phyloP scores from a whole-genome alignment of 2,797 vertebrate genomes.

The Scarus forsteni region DNA sequence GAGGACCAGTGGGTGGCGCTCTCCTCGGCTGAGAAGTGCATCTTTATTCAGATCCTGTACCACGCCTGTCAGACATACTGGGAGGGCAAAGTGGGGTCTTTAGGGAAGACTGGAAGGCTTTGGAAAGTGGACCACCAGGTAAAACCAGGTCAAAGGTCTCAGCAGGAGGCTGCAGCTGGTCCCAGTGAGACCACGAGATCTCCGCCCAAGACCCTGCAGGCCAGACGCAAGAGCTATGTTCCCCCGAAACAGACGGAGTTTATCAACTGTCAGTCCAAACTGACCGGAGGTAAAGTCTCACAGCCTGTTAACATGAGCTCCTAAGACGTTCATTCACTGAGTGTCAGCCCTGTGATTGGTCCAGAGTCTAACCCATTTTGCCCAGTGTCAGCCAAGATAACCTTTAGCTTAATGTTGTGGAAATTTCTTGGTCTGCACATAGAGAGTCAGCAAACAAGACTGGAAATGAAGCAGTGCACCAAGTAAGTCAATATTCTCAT shows the following conservation, averaged over 20 bases:
- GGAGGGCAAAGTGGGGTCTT: conserved; percentile 70
- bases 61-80: conserved; percentile 92
- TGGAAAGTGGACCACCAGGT: conserved; percentile 19
- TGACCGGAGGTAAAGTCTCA: conserved; percentile 87
- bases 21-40: conserved; percentile 93
- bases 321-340: no score
- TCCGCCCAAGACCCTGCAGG: conserved; percentile 28
- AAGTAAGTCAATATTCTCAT: no score
- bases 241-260: conserved; percentile 87
- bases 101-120: conserved; percentile 16
- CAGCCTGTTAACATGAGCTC: not conserved
- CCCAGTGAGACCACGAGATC: conserved; percentile 7
- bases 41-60: conserved; percentile 94
- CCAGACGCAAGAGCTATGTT: conserved; percentile 60
- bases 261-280: conserved; percentile 94
- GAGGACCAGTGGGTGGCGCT: conserved; percentile 93
- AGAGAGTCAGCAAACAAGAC: no score
- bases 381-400: no score
- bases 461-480: no score
- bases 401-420: no score
- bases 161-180: not conserved
- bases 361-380: no score
- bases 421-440: no score
- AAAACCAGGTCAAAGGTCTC: conserved; percentile 4
- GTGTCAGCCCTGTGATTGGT: no score